A percentile compares a stretch with the other conserved stretches of the same genome.
phyloP scores from a whole-genome alignment of 2,888 invertebrate species.

The Eristalis intricaria region DNA sequence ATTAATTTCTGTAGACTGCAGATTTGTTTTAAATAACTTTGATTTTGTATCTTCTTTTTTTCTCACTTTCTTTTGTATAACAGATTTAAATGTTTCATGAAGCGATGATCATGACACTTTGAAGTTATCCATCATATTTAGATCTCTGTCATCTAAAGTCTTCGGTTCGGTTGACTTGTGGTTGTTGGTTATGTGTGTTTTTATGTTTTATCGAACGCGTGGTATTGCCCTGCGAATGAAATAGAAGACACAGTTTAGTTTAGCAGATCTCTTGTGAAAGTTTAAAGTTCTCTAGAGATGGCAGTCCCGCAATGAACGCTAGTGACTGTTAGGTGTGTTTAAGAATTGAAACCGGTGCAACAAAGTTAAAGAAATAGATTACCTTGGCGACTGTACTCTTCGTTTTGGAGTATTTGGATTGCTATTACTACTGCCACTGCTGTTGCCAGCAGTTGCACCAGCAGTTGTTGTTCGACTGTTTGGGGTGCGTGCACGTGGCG shows the following conservation, averaged over 20 bases:
- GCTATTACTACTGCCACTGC: constrained; percentile 65
- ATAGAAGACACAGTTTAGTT: constrained; percentile 2
- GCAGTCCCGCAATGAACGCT: too few relatives aligned
- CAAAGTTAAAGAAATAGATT: constrained; percentile 26
- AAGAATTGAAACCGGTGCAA: too few relatives aligned
- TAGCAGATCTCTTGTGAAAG: neutral
- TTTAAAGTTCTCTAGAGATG: neutral
- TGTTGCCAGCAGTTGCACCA: constrained; percentile 10
- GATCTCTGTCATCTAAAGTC: constrained; percentile 57
- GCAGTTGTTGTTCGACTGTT: constrained; percentile 74
- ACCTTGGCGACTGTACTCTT: constrained; percentile 80
- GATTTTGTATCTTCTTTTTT: neutral
- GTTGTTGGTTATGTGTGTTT: neutral
- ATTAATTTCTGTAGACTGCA: constrained; percentile 11
- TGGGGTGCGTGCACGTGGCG: constrained; percentile 77
- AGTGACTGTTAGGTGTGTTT: too few relatives aligned
- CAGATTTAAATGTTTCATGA: constrained; percentile 54
- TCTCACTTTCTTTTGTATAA: constrained; percentile 26
- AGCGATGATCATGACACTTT: constrained; percentile 18
- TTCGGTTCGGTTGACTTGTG: neutral
- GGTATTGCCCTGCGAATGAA: constrained; percentile 77
- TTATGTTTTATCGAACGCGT: constrained; percentile 76
- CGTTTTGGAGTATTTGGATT: constrained; percentile 80
- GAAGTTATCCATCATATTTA: constrained; percentile 26
- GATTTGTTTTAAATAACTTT: constrained; percentile 28